Base-by-base conservation (phyloP, 35 echinoderm and acorn worm species). In the Ophiothrix spiculata region DNA sequence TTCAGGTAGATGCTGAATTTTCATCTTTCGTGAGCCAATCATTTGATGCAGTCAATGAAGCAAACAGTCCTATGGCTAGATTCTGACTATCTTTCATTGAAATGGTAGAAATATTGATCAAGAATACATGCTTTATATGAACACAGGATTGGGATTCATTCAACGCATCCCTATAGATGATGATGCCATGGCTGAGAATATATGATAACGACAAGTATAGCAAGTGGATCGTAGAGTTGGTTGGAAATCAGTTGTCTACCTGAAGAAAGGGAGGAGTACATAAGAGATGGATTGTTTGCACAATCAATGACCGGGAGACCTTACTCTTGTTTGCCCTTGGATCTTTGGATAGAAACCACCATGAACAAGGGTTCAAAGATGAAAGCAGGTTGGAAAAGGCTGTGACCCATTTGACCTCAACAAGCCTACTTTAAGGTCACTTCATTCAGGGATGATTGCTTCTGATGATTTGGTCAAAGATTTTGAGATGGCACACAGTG, bases 281-380 rank as follows among this genome's bases (percentile, higher is more conserved):
- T 84, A 32, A 21, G 56, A 84, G 82, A 84, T 10, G 82, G 63
- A 35, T 37, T 84, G n/a, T 84, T 56, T 14, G 25, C 82, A 19
- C 41, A 84, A n/a, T 84, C 56, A 84, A 84, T 84, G 63, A 73
- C 82, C 60, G 29, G 33, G 82, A n/a, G n/a, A n/a, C n/a, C n/a
- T n/a, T n/a, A n/a, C n/a, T n/a, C n/a, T n/a, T n/a, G n/a, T n/a
- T n/a, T n/a, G n/a, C n/a, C n/a, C n/a, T n/a, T n/a, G n/a, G n/a
- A 84, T 84, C 82, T 84, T 6, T 84, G 82, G 82, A 84, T 73
- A 33, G 54, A 84, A 69, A 84, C 37, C 25, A 84, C 82, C 46
- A 84, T 84, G 63, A 84, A 84, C 63, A 84, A 64, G 36, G 63
- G 49, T 84, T 84, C 82, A 64, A 84, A 84, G 82, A 84, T 84